phyloP scores from a whole-genome alignment of 2,113 vertebrate genomes.

The Nanorana parkeri region DNA sequence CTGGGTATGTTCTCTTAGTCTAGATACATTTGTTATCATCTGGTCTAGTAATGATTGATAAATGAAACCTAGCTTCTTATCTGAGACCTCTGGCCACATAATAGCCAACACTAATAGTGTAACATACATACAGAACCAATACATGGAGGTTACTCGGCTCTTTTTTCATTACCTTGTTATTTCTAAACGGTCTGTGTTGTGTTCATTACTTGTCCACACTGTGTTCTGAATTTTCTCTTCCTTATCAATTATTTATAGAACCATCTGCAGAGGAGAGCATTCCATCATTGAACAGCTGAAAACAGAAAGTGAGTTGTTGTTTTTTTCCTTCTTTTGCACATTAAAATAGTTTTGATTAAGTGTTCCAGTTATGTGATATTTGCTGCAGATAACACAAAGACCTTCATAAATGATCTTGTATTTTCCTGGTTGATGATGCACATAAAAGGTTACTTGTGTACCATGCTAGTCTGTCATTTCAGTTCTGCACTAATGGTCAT shows the following conservation, averaged over 20 bases:
- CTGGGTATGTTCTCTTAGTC: neutral
- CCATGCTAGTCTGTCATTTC: no score
- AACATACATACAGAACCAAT: neutral
- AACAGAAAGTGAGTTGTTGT: conserved; percentile 81
- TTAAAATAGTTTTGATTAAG: neutral
- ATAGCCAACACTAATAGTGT: neutral
- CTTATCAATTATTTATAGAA: conserved; percentile 74
- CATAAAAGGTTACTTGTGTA: no score
- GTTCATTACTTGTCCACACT: neutral
- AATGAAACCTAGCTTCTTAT: neutral
- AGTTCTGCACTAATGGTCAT: no score
- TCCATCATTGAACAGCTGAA: conserved; percentile 91
- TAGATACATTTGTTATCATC: neutral
- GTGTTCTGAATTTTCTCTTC: neutral
- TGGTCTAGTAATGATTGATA: neutral
- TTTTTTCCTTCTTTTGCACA: neutral
- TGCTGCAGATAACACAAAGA: no score
- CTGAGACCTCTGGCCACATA: no score
- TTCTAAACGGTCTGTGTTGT: neutral
- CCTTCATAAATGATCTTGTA: no score
- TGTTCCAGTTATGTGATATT: neutral
- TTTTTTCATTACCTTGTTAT: no score
- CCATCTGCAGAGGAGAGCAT: conserved; percentile 92
- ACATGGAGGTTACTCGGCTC: neutral
- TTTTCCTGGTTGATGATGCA: no score